These are phyloP conservation scores for Aspidoscelis tigris DNA, from an alignment of 2,113 vertebrate species.

Conservation along the genomic window DNA sequence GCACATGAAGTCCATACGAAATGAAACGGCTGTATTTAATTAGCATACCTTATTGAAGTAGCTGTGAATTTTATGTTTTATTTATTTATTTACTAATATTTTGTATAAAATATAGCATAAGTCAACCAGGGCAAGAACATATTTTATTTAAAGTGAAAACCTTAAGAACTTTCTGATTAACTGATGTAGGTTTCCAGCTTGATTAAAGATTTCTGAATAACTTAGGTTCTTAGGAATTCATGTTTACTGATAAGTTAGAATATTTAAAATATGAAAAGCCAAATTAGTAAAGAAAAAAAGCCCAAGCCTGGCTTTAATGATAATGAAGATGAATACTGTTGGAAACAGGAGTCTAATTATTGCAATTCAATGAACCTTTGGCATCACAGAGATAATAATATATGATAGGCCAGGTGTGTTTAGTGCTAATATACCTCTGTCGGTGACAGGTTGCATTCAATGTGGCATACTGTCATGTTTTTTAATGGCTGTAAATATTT, in stretches of 20 bases:
- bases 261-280: constrained; percentile 69
- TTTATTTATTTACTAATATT: constrained; percentile 10
- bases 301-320: constrained; percentile 54
- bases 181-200: constrained; percentile 60
- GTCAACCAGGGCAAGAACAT: constrained; percentile 56
- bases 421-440: constrained; percentile 24
- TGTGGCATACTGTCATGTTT: constrained; percentile 47
- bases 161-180: constrained; percentile 67
- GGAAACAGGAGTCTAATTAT: constrained; percentile 48
- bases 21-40: constrained; percentile 71
- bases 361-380: constrained; percentile 37
- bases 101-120: constrained; percentile 59
- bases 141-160: constrained; percentile 53
- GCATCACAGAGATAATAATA: constrained; percentile 33
- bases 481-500: constrained; percentile 39
- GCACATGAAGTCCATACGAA: constrained; percentile 59
- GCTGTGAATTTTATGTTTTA: constrained; percentile 59
- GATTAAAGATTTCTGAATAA: constrained; percentile 70
- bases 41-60: constrained; percentile 60
- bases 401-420: constrained; percentile 35
- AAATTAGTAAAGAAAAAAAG: constrained; percentile 60
- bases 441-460: constrained; percentile 39
- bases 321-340: constrained; percentile 47
- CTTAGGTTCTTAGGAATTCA: constrained; percentile 67
- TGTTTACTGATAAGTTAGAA: constrained; percentile 74